These are phyloP conservation scores for rabbit (Oryctolagus cuniculus) DNA, from an alignment of 2,113 vertebrate species.

Conservation along the genomic window DNA sequence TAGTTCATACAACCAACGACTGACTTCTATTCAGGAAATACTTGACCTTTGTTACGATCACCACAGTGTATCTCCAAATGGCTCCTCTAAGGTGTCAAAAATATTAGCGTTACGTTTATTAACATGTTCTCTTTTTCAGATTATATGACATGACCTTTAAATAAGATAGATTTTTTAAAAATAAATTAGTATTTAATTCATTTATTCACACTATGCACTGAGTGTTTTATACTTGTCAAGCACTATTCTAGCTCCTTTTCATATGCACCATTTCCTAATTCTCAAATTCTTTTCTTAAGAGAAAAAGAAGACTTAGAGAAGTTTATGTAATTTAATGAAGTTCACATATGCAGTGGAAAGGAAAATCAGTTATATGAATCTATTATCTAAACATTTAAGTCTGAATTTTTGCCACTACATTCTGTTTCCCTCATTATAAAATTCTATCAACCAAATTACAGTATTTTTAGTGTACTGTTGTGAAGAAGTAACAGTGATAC, in stretches of 20 bases:
- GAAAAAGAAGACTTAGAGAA: background rate
- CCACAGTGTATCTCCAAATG: conserved; percentile 50
- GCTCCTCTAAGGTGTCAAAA: conserved; percentile 56
- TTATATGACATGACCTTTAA: conserved; percentile 73
- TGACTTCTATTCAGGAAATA: conserved; percentile 49
- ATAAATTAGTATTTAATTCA: conserved; percentile 68
- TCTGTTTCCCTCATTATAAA: conserved; percentile 49
- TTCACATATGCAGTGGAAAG: conserved; percentile 7
- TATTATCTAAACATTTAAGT: conserved; percentile 49
- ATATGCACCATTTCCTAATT: conserved; percentile 45
- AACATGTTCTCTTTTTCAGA: conserved; percentile 52
- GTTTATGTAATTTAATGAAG: conserved; percentile 40
- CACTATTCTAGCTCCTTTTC: background rate
- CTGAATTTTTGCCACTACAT: conserved; percentile 29
- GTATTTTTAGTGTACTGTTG: conserved; percentile 11
- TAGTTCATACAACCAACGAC: conserved; percentile 34
- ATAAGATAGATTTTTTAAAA: conserved; percentile 65
- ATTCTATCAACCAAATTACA: background rate
- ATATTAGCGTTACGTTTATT: conserved; percentile 65
- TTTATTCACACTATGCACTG: conserved; percentile 34
- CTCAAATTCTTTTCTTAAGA: conserved; percentile 4
- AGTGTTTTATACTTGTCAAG: conserved; percentile 55
- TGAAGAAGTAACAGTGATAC: conserved; percentile 22
- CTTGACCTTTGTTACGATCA: conserved; percentile 74
- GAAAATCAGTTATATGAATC: conserved; percentile 38